Evolutionary conservation across 2,797 vertebrate genomes (phyloP).

Genomic region (Coendou prehensilis): DNA sequence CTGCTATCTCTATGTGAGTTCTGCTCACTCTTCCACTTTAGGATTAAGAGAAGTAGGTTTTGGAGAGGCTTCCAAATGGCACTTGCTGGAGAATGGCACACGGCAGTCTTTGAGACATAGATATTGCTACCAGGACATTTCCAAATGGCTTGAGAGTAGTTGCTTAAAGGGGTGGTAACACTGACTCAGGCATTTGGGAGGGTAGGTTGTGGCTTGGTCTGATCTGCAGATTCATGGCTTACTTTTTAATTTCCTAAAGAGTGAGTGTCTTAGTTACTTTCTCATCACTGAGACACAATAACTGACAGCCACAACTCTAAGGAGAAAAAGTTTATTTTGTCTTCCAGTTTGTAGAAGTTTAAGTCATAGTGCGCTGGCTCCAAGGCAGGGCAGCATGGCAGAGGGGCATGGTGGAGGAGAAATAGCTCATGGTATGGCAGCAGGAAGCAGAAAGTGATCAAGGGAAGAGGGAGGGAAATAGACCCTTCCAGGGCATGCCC

Average conservation of each 20-base stretch:
- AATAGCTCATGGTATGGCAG: background rate
- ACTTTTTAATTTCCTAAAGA: background rate
- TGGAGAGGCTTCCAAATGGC: slow-evolving; percentile 3
- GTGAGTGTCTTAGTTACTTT: background rate
- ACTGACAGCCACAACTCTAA: background rate
- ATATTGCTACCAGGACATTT: background rate
- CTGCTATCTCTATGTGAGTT: background rate
- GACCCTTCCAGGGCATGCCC: background rate
- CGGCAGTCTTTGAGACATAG: background rate
- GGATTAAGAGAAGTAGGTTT: slow-evolving; percentile 19
- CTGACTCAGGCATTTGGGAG: background rate
- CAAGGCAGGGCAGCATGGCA: background rate
- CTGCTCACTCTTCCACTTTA: background rate
- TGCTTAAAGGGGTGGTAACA: background rate
- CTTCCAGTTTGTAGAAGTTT: background rate
- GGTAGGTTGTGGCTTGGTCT: background rate
- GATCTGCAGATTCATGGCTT: background rate
- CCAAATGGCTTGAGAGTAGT: background rate
- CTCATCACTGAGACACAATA: background rate
- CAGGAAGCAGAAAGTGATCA: background rate
- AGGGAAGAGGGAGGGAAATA: background rate
- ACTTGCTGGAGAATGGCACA: background rate
- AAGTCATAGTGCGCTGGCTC: background rate
- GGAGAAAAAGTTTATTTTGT: background rate
- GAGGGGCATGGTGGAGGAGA: background rate